Base-by-base conservation (phyloP, 1,140 invertebrate genomes). In the Orussus abietinus region DNA sequence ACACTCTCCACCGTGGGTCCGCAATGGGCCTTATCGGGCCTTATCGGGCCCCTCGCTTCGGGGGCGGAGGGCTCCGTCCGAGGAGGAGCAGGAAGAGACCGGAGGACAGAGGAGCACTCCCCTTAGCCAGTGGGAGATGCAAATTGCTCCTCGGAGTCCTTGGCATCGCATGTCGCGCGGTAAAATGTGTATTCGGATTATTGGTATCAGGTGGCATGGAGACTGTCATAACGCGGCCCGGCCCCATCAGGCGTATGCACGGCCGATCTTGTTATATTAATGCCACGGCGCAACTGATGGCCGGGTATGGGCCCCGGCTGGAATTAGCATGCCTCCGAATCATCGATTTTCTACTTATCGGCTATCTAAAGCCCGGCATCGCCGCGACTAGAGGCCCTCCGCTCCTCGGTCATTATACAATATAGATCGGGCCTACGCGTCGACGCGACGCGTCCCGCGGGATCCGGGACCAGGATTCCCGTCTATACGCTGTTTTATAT, bases 281-380 rank as follows among this genome's bases (percentile, higher is more conserved):
- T 50, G 43, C 37, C 26, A 42, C 29, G 34, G 21, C 22, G 40
- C 32, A 25, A 31, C 29, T 34, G 40, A 42, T 42, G 15, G 31
- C 32, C 32, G 30, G 40, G 31, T 34, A 42, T 30, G 20, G 18
- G 4, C 13, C 14, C 5, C 12, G 10, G 3, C 3, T 9, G 12
- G 1, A 28, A 20, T 33, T 10, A 39, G 33, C 38, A 37, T 40
- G 40, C 42, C 38, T 31, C 42, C 42, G 34, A 45, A 49, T 49
- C 47, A 45, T 49, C 43, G 40, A 51, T 51, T 51, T 51, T 30
- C 41, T 38, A 34, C 40, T 42, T 46, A 51, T 51, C 43, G 46
- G 25, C 45, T 45, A 38, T 42, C 38, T 25, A n/a, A 25, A 25
- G n/a, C n/a, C n/a, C n/a, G n/a, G n/a, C n/a, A n/a, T n/a, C n/a